phyloP scores from a whole-genome alignment of 2,888 invertebrate genomes.

The Colostygia pectinataria region DNA sequence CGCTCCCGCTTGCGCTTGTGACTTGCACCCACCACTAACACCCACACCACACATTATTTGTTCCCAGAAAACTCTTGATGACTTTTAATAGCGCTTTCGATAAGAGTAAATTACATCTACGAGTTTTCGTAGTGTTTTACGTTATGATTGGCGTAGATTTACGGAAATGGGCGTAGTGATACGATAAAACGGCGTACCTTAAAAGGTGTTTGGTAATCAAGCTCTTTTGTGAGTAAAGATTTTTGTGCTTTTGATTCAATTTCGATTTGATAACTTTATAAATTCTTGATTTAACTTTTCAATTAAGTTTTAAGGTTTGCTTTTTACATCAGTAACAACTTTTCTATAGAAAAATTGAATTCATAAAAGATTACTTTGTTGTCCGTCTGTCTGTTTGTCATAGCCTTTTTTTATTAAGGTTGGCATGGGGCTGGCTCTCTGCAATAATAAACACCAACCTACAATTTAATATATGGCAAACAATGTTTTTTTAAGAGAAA shows the following conservation, averaged over 20 bases:
- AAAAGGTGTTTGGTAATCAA: constrained; percentile 20
- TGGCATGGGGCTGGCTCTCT: too few relatives aligned
- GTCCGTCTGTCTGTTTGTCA: too few relatives aligned
- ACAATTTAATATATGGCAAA: too few relatives aligned
- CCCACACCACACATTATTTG: constrained; percentile 69
- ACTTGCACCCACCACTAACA: constrained; percentile 42
- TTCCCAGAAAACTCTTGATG: constrained; percentile 69
- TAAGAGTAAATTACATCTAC: constrained; percentile 60
- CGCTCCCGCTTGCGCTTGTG: constrained; percentile 26
- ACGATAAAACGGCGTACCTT: constrained; percentile 26
- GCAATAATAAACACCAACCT: too few relatives aligned
- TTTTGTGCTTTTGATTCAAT: constrained; percentile 1
- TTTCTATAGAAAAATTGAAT: too few relatives aligned
- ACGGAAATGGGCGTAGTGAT: constrained; percentile 12
- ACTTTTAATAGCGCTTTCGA: constrained; percentile 63
- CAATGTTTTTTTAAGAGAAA: too few relatives aligned
- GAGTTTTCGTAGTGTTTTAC: constrained; percentile 46
- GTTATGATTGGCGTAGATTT: constrained; percentile 44
- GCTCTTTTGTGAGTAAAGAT: constrained; percentile 1
- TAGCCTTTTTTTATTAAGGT: too few relatives aligned
- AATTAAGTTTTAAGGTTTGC: too few relatives aligned
- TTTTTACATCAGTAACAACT: too few relatives aligned
- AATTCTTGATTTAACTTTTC: too few relatives aligned
- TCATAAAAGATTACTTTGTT: too few relatives aligned
- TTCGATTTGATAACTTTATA: background rate